These are phyloP conservation scores for Hemichromis elongatus DNA, from an alignment of 2,113 vertebrate species.

Conservation along the genomic window DNA sequence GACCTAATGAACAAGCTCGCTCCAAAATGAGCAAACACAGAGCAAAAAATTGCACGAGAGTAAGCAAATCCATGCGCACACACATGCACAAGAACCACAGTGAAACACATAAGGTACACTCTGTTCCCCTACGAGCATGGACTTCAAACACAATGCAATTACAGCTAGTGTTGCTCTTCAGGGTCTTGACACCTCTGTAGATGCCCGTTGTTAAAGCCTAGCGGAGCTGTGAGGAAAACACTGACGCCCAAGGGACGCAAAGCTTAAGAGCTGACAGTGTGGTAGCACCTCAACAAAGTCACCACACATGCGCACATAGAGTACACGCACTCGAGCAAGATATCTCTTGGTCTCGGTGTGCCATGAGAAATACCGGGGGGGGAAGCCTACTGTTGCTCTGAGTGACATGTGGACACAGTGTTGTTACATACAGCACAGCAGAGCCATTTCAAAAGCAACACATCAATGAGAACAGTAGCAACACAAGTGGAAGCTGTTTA, in stretches of 20 bases:
- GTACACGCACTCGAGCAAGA: background rate
- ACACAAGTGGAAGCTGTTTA: conserved; percentile 12
- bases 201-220: conserved; percentile 47
- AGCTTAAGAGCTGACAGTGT: conserved; percentile 56
- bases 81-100: background rate
- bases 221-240: conserved; percentile 61
- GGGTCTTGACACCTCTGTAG: conserved; percentile 24
- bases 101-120: background rate
- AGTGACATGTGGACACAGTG: conserved; percentile 37
- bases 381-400: conserved; percentile 32
- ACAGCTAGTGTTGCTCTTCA: conserved; percentile 44
- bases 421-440: conserved; percentile 10
- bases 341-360: background rate
- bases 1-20: conserved; percentile 51
- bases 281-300: conserved; percentile 57
- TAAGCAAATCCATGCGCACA: conserved; percentile 11
- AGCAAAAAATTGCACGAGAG: conserved; percentile 4
- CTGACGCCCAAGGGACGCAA: conserved; percentile 55
- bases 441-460: conserved; percentile 23
- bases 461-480: conserved; percentile 4
- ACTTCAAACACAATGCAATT: conserved; percentile 46
- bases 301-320: conserved; percentile 11
- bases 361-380: conserved; percentile 30
- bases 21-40: conserved; percentile 23
- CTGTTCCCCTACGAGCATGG: background rate